Evolutionary conservation across 2,797 vertebrate genomes (phyloP).

Genomic region (Cynodonichthys magdalenae): DNA sequence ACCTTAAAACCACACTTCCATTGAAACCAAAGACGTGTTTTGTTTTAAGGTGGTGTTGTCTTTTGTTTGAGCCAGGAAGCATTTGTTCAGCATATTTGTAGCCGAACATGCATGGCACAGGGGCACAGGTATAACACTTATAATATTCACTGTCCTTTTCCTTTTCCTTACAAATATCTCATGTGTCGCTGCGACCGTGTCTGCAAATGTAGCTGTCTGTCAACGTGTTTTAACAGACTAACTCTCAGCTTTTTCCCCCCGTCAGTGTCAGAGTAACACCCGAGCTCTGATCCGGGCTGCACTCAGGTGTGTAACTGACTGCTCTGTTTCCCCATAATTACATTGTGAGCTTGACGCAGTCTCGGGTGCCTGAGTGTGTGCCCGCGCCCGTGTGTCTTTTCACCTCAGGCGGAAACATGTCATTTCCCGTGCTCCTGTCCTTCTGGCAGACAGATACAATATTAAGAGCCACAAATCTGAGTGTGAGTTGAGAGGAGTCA

Average conservation of each 20-base stretch:
- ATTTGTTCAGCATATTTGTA: conserved; percentile 18
- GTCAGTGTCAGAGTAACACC: conserved; percentile 70
- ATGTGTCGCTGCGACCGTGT: conserved; percentile 57
- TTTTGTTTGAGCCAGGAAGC: not conserved
- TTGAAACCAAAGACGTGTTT: not conserved
- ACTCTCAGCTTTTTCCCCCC: conserved; percentile 65
- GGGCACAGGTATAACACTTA: conserved; percentile 17
- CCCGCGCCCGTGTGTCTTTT: conserved; percentile 49
- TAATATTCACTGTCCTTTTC: conserved; percentile 43
- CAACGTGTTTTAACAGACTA: conserved; percentile 73
- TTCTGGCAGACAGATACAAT: conserved; percentile 79
- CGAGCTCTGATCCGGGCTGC: conserved; percentile 69
- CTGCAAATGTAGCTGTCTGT: conserved; percentile 72
- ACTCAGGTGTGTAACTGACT: conserved; percentile 79
- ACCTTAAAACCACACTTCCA: not conserved
- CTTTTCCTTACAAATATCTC: conserved; percentile 67
- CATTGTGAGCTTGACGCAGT: conserved; percentile 69
- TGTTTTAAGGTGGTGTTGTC: not conserved
- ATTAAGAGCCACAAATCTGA: conserved; percentile 80
- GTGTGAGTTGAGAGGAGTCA: conserved; percentile 72
- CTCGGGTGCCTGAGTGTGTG: conserved; percentile 52
- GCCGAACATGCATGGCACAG: conserved; percentile 13
- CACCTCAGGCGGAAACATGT: conserved; percentile 78
- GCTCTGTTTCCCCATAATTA: conserved; percentile 79
- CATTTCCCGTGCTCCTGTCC: conserved; percentile 78